Base-by-base conservation (phyloP, 2,113 vertebrate species). In the Trogon surrucura region DNA sequence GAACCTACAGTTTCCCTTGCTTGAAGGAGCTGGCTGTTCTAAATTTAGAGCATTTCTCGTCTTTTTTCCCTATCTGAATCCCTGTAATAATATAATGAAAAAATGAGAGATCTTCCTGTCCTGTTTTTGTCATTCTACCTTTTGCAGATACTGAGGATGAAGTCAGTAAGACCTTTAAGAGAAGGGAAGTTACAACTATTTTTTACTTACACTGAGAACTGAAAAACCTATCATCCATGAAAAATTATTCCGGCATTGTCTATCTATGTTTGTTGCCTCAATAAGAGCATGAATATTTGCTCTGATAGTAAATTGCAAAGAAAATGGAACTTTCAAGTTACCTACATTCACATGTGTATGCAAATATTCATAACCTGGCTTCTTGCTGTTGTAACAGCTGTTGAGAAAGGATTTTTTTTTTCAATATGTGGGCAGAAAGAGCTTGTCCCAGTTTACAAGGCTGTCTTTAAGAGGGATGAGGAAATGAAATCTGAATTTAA, bases 261-360 rank as follows among this genome's bases (percentile, higher is more conserved):
- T 79, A 89, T 85, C 38, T 25, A 19, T 62, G 17, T 89, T 91
- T 92, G 26, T 71, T 57, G 38, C 66, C 53, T 15, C 16, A 48
- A 47, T 41, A 81, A 73, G 16, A 95, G 19, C 23, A 75, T 13
- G 75, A 14, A 61, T 79, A 3, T 78, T 58, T 92, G 61, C 86
- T 85, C 44, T 91, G 51, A 30, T 90, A 83, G 32, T 80, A 94
- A 95, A 88, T 45, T 94, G 72, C n/a, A 79, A 92, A 89, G 86
- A 85, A 96, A 91, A 61, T 64, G 51, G 45, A 69, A 72, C 73
- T 96, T 93, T 95, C 54, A 91, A 57, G 47, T 91, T 94, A 85
- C 25, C 36, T 78, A 75, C 45, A 58, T 93, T 96, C 58, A n/a
- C 29, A 65, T 22, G 18, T 75, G 20, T 72, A 78, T 88, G 44